Conservation (phyloP, 2,888 invertebrate species). For the Nomada hirtipes region DNA sequence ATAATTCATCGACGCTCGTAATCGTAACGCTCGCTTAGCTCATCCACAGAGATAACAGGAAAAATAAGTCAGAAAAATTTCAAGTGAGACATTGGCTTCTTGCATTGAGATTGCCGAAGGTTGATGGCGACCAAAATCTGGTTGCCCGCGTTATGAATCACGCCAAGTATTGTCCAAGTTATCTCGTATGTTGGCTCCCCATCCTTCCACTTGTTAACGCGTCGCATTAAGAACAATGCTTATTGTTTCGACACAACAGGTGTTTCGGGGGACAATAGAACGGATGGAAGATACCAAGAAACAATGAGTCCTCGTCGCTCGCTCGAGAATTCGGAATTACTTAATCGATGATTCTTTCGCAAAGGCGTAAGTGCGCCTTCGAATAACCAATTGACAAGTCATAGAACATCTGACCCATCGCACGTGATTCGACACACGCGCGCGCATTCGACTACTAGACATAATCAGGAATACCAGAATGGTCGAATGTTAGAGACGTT, state of each 20-base stretch:
- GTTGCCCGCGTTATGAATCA: slow-evolving; percentile 37
- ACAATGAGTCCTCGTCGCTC: slow-evolving; percentile 30
- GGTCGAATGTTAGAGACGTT: too few relatives aligned
- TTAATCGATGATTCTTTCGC: slow-evolving; percentile 22
- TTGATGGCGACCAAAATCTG: slow-evolving; percentile 36
- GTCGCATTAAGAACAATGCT: background rate
- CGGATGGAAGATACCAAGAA: slow-evolving; percentile 22
- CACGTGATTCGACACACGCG: background rate
- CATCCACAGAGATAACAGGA: slow-evolving; percentile 25
- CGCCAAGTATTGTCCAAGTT: background rate
- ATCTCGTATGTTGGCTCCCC: background rate
- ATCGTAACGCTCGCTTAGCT: slow-evolving; percentile 17
- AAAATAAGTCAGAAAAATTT: slow-evolving; percentile 32
- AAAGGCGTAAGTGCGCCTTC: slow-evolving; percentile 18
- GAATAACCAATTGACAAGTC: slow-evolving; percentile 2
- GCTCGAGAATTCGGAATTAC: slow-evolving; percentile 35
- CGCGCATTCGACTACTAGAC: too few relatives aligned
- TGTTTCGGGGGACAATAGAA: slow-evolving; percentile 34
- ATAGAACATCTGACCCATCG: slow-evolving; percentile 5
- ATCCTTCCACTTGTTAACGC: background rate
- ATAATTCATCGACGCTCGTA: slow-evolving; percentile 18
- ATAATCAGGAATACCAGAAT: too few relatives aligned
- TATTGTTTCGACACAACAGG: background rate
- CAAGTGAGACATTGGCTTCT: slow-evolving; percentile 33
- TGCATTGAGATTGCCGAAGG: slow-evolving; percentile 23